phyloP scores from a whole-genome alignment of 2,113 vertebrate genomes.

The Ochotona curzoniae region DNA sequence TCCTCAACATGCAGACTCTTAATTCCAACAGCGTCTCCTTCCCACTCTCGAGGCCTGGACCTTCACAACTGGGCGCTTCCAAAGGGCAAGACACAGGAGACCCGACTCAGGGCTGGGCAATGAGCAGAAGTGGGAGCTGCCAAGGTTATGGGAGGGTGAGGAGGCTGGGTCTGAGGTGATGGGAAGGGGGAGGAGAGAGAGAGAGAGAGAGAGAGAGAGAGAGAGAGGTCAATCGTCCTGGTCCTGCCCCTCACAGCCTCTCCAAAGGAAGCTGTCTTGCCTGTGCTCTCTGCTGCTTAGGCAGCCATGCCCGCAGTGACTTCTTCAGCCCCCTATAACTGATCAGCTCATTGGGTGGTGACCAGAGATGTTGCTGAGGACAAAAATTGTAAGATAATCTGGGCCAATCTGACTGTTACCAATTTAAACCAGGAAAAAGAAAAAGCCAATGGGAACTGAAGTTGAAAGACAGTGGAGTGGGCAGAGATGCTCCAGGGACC shows the following conservation, averaged over 20 bases:
- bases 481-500: not conserved
- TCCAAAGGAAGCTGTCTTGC: not conserved
- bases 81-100: not conserved
- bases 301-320: not conserved
- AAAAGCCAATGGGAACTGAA: not conserved
- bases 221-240: not conserved
- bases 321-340: not conserved
- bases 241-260: not conserved
- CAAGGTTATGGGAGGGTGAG: not conserved
- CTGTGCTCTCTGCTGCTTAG: not conserved
- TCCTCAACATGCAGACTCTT: not conserved
- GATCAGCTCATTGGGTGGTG: not conserved
- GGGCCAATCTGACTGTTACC: not conserved
- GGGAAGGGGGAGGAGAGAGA: not conserved
- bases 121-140: not conserved
- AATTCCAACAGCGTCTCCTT: not conserved
- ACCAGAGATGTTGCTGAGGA: not conserved
- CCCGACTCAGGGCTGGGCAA: not conserved
- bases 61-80: not conserved
- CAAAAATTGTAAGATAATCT: conserved; percentile 5
- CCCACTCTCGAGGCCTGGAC: not conserved
- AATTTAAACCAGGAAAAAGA: conserved; percentile 30
- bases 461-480: conserved; percentile 4
- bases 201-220: not conserved
- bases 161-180: not conserved